Conservation (phyloP, 1,140 invertebrate genomes). For the Drosophila nikananu region DNA sequence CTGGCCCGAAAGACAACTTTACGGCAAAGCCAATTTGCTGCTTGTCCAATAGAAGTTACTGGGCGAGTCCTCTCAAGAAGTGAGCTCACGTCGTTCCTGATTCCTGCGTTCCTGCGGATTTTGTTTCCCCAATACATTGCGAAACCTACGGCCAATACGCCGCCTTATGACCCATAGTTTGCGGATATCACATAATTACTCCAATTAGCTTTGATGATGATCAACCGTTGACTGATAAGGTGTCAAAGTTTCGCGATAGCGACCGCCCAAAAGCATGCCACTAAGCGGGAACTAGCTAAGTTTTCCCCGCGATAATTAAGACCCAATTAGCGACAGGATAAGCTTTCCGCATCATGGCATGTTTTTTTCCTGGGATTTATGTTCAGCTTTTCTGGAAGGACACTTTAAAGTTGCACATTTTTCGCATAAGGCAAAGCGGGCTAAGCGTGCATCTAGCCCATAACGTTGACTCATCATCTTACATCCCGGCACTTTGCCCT, state of each 20-base stretch:
- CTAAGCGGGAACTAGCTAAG: conserved; percentile 11
- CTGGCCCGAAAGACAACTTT: conserved; percentile 19
- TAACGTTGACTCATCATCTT: conserved; percentile 37
- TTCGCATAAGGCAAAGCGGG: conserved; percentile 19
- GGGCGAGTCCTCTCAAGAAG: conserved; percentile 15
- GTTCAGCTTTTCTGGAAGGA: neutral
- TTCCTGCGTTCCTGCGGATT: neutral
- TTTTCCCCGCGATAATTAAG: conserved; percentile 48
- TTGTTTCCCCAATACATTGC: conserved; percentile 11
- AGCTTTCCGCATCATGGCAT: neutral
- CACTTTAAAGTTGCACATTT: conserved; percentile 35
- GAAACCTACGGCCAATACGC: neutral
- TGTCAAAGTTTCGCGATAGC: conserved; percentile 30
- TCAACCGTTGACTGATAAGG: conserved; percentile 56
- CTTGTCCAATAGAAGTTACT: conserved; percentile 29
- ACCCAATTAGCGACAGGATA: conserved; percentile 39
- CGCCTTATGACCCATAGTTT: conserved; percentile 7
- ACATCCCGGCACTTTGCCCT: conserved; percentile 47
- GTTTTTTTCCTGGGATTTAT: conserved; percentile 15
- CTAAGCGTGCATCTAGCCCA: conserved; percentile 51
- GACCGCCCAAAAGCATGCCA: conserved; percentile 45
- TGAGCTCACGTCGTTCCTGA: conserved; percentile 34
- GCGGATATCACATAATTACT: conserved; percentile 31
- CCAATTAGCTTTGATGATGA: conserved; percentile 25
- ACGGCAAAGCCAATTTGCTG: conserved; percentile 43